These are phyloP conservation scores for Nemotelus nigrinus DNA, from an alignment of 2,888 invertebrate genomes.

Conservation along the genomic window DNA sequence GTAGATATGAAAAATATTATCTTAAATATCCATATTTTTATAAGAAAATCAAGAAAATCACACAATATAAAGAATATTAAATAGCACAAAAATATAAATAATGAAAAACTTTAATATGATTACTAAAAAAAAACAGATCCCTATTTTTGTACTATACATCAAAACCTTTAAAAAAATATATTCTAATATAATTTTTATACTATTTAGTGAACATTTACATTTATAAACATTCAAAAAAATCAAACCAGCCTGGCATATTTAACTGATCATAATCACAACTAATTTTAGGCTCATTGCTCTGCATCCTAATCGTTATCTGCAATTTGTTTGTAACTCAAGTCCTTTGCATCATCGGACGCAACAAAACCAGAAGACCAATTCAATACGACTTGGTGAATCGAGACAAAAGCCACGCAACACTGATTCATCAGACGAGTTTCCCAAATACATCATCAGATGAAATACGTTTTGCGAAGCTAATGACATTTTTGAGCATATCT, in stretches of 20 bases:
- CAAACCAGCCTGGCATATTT: too few relatives aligned
- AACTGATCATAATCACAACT: too few relatives aligned
- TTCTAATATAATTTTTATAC: too few relatives aligned
- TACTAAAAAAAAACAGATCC: too few relatives aligned
- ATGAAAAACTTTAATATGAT: too few relatives aligned
- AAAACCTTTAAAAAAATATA: too few relatives aligned
- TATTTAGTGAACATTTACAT: background rate
- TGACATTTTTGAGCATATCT: slow-evolving; percentile 83
- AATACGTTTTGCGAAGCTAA: slow-evolving; percentile 84
- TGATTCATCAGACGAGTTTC: slow-evolving; percentile 44
- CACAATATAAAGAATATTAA: too few relatives aligned
- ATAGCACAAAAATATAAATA: too few relatives aligned
- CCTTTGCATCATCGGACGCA: slow-evolving; percentile 67
- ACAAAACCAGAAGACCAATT: slow-evolving; percentile 60
- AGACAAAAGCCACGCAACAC: slow-evolving; percentile 52
- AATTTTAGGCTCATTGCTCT: slow-evolving; percentile 74
- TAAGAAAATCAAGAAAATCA: too few relatives aligned
- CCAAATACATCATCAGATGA: slow-evolving; percentile 73
- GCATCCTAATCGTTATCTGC: slow-evolving; percentile 81
- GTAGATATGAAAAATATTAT: too few relatives aligned
- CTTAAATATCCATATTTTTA: too few relatives aligned
- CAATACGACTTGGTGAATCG: slow-evolving; percentile 60
- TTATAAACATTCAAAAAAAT: background rate
- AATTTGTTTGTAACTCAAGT: slow-evolving; percentile 84
- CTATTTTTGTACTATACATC: too few relatives aligned